Evolutionary conservation across 2,888 invertebrate species (phyloP), one percentile per base, ranked within the genome.

Genomic region (Aethes cnicana): DNA sequence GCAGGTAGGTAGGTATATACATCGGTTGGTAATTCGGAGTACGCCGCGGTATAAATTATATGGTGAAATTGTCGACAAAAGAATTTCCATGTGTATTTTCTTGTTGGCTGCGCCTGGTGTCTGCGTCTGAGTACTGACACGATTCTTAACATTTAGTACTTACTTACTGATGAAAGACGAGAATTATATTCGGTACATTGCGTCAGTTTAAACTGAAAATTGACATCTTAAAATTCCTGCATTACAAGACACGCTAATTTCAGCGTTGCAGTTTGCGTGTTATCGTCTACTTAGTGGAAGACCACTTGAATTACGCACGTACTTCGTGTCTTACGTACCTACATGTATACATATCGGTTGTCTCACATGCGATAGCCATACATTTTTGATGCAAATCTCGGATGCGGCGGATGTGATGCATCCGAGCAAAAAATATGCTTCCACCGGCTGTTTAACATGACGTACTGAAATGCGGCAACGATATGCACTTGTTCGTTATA

Each of bases 21-120:
- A 44, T 46, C 37, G 46, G 52, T 52, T 33, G 39, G 39, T 52
- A 52, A 52, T 52, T 52, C 46, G 39, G 46, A 46, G 26, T 33
- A 52, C 52, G 46, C 21, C 39, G 46, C 52, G 44, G 43, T 39
- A 39, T 52, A 39, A 46, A 52, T 52, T 46, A 52, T 52, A 33
- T 52, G 52, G 46, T 32, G 44, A 46, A 52, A 46, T 46, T 46
- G 52, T 39, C 39, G 18, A 52, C 33, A 39, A 46, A 46, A 52
- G 32, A 37, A 14, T 32, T 46, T 52, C n/a, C n/a, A n/a, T 46
- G 39, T 21, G 20, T 52, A 52, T 52, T 52, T 39, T 37, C 42
- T 43, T 30, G 30, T 20, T 52, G 16, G n/a, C n/a, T n/a, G 20
- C 46, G 23, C 39, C 32, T 46, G 43, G 30, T 17, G 30, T 11